Conservation (phyloP, 2,113 vertebrate species). For the Nesogale talazaci region DNA sequence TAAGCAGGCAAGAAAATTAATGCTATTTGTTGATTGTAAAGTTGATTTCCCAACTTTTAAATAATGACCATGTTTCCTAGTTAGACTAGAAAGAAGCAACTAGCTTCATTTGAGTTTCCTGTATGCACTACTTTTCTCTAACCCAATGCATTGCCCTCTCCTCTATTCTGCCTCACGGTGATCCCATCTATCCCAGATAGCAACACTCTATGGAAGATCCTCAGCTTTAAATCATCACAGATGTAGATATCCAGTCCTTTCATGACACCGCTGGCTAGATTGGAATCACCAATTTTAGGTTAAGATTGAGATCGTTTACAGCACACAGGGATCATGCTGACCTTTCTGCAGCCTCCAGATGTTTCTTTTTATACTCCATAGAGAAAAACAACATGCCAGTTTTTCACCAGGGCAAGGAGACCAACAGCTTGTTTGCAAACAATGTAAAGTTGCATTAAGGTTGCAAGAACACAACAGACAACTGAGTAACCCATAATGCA, state of each 20-base stretch:
- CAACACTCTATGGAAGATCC: neutral
- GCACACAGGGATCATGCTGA: neutral
- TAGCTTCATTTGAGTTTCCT: neutral
- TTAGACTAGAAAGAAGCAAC: neutral
- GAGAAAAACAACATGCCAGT: neutral
- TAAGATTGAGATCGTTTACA: neutral
- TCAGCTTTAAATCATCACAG: neutral
- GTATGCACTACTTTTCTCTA: neutral
- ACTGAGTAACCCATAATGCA: neutral
- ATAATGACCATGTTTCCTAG: neutral
- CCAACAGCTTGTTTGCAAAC: neutral
- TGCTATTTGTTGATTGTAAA: neutral
- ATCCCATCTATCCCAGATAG: neutral
- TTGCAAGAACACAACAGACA: neutral
- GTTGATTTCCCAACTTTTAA: neutral
- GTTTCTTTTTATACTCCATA: neutral
- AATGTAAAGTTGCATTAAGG: neutral
- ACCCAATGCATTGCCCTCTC: neutral
- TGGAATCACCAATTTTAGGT: neutral
- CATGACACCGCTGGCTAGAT: neutral
- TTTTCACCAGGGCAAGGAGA: neutral
- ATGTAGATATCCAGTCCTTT: neutral
- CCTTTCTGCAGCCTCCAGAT: neutral
- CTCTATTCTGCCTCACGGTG: neutral
- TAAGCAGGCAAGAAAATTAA: neutral